phyloP scores from a whole-genome alignment of 2,888 invertebrate species.

The Lapara coniferarum region DNA sequence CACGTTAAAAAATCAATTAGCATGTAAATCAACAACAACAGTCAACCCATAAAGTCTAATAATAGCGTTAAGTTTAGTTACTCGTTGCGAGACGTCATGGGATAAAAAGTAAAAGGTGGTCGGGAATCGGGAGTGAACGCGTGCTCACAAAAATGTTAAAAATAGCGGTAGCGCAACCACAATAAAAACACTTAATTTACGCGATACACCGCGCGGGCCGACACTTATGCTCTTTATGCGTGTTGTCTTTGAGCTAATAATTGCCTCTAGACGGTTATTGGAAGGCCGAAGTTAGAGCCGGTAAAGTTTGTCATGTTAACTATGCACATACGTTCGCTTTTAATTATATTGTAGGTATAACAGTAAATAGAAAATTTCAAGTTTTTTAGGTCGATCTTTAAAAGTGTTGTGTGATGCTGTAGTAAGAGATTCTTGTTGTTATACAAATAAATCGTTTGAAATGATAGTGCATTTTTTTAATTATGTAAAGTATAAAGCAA shows the following conservation, averaged over 20 bases:
- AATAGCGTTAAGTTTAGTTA: slow-evolving; percentile 47
- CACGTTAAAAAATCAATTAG: slow-evolving; percentile 23
- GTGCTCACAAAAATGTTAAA: slow-evolving; percentile 74
- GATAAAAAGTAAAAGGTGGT: slow-evolving; percentile 61
- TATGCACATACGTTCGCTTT: neutral
- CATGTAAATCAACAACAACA: slow-evolving; percentile 24
- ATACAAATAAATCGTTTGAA: too few species aligned
- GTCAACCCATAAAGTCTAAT: slow-evolving; percentile 46
- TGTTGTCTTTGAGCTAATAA: slow-evolving; percentile 81
- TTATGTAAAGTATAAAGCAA: too few species aligned
- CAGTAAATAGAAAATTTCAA: too few species aligned
- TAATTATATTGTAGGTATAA: neutral
- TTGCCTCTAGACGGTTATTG: slow-evolving; percentile 59
- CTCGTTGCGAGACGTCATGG: slow-evolving; percentile 48
- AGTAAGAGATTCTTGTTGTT: too few species aligned
- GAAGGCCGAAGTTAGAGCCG: slow-evolving; percentile 55
- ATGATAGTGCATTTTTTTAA: too few species aligned
- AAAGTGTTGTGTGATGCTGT: too few species aligned
- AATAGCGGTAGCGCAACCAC: slow-evolving; percentile 66
- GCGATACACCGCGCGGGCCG: slow-evolving; percentile 67
- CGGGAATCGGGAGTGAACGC: slow-evolving; percentile 53
- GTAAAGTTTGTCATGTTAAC: slow-evolving; percentile 47
- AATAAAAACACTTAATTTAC: slow-evolving; percentile 82
- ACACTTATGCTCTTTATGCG: slow-evolving; percentile 81
- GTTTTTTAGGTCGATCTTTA: too few species aligned